Evolutionary conservation across 2,888 invertebrate species (phyloP).

Genomic region (Epinotia brunnichana): DNA sequence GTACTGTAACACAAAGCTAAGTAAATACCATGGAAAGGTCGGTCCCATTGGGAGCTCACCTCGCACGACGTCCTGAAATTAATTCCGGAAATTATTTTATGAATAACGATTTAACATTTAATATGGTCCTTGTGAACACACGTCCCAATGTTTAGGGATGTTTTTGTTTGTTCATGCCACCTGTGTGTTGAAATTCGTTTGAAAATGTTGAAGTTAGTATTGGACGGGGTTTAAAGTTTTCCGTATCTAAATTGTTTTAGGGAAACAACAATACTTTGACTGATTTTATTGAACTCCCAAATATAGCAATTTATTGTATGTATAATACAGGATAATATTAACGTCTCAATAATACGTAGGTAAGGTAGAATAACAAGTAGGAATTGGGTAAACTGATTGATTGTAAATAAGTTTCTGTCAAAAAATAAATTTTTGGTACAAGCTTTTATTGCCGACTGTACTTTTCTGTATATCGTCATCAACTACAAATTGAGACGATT

Average conservation of each 20-base stretch:
- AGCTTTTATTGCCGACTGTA: too few species aligned
- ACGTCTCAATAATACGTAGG: too few species aligned
- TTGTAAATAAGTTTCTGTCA: background rate
- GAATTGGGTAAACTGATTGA: background rate
- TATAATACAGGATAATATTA: too few species aligned
- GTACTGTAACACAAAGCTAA: conserved; percentile 27
- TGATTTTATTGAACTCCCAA: background rate
- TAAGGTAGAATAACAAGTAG: too few species aligned
- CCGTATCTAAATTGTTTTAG: background rate
- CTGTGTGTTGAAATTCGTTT: background rate
- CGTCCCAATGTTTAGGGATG: conserved; percentile 8
- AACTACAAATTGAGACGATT: too few species aligned
- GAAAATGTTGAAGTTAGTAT: background rate
- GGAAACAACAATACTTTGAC: background rate
- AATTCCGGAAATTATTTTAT: conserved; percentile 35
- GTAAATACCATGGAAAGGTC: conserved; percentile 40
- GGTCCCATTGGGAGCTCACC: conserved; percentile 24
- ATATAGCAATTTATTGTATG: too few species aligned
- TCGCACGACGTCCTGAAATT: conserved; percentile 20
- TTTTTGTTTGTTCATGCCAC: conserved; percentile 18
- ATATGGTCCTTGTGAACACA: conserved; percentile 12
- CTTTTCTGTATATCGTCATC: too few species aligned
- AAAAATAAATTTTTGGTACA: too few species aligned
- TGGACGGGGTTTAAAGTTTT: background rate
- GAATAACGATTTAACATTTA: conserved; percentile 28